These are phyloP conservation scores for Mus pahari DNA, from an alignment of 2,113 vertebrate genomes.

Conservation along the genomic window DNA sequence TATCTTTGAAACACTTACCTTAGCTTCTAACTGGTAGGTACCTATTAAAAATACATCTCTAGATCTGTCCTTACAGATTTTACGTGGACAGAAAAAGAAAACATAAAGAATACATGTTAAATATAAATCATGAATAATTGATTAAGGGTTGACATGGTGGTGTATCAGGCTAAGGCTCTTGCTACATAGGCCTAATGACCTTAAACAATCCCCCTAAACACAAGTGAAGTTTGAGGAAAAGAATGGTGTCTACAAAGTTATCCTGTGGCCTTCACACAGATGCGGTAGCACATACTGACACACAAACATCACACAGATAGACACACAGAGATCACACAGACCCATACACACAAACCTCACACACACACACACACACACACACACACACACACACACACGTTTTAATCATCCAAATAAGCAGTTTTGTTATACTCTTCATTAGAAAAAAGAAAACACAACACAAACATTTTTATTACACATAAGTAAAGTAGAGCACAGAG, in stretches of 20 bases:
- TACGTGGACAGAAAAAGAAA: not conserved
- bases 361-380: not conserved
- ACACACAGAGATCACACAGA: not conserved
- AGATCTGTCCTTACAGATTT: constrained; percentile 1
- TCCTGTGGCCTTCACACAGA: too few species aligned
- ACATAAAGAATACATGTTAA: not conserved
- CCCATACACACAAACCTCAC: not conserved
- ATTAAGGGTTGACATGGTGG: not conserved
- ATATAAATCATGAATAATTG: not conserved
- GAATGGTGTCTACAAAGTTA: not conserved
- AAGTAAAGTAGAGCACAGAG: constrained; percentile 1
- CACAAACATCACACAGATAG: not conserved
- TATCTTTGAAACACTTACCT: not conserved
- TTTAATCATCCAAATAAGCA: not conserved
- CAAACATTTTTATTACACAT: not conserved
- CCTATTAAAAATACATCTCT: not conserved
- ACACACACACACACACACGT: not conserved
- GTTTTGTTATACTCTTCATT: not conserved
- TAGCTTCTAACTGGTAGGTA: not conserved
- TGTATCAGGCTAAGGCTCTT: not conserved
- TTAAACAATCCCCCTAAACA: not conserved
- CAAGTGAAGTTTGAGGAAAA: not conserved
- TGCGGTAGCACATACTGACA: not conserved
- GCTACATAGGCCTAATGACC: too few species aligned
- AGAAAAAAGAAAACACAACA: not conserved